Percentiles rank a stretch among this genome's conserved stretches.
Conservation (phyloP, 2,888 invertebrate species). For the Scelioninae gen. 2 region DNA sequence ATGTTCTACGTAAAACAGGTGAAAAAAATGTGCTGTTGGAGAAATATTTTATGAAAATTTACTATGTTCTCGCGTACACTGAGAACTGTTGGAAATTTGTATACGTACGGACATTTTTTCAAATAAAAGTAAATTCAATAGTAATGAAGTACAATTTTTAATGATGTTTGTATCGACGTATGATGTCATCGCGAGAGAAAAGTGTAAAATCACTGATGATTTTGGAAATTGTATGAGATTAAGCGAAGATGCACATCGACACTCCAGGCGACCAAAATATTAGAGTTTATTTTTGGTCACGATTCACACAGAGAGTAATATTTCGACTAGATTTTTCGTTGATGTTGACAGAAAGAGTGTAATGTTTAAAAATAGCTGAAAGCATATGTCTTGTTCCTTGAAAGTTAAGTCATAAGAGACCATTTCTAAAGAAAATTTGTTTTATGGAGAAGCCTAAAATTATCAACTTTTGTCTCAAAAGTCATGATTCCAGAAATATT, state of each 20-base stretch:
- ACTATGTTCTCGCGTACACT: no score
- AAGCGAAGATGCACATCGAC: conserved; percentile 33
- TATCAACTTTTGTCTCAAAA: conserved; percentile 23
- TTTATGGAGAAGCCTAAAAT: conserved; percentile 42
- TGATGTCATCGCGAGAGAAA: not conserved
- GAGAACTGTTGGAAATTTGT: no score
- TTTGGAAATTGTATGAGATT: conserved; percentile 10
- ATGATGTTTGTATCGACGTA: no score
- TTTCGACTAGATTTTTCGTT: conserved; percentile 65
- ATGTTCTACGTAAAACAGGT: no score
- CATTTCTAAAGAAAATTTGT: conserved; percentile 51
- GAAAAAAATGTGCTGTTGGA: no score
- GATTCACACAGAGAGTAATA: conserved; percentile 62
- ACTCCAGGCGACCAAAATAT: conserved; percentile 53
- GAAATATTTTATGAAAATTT: no score
- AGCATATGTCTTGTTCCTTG: conserved; percentile 56
- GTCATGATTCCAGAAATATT: conserved; percentile 2
- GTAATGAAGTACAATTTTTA: no score
- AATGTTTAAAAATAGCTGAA: conserved; percentile 64
- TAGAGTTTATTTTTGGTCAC: conserved; percentile 63
- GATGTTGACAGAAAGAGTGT: conserved; percentile 63
- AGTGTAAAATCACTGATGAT: not conserved
- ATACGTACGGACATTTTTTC: no score
- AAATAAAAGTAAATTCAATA: no score
- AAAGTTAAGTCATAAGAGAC: conserved; percentile 60